phyloP scores from a whole-genome alignment of 2,888 invertebrate species.

The Melieria crassipennis region DNA sequence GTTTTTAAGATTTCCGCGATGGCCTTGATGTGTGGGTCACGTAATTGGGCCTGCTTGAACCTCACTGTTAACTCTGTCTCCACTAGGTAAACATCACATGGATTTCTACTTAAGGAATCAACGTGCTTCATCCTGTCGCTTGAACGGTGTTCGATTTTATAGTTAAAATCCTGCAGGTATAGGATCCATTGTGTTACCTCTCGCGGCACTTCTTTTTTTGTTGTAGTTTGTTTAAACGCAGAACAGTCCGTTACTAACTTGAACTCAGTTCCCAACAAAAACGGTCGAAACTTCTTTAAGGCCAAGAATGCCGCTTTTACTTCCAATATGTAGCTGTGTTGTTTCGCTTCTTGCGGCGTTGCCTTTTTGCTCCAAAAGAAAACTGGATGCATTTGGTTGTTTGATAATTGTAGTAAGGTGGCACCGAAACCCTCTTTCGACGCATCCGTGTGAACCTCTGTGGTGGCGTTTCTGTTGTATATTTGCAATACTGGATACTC shows the following conservation, averaged over 20 bases:
- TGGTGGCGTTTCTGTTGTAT: constrained; percentile 27
- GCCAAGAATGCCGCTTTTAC: constrained; percentile 39
- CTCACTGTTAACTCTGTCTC: constrained; percentile 20
- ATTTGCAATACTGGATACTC: constrained; percentile 28
- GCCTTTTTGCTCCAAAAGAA: no score
- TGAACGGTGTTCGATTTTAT: constrained; percentile 42
- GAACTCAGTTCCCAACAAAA: constrained; percentile 43
- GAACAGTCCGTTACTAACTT: constrained; percentile 39
- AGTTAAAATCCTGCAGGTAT: constrained; percentile 45
- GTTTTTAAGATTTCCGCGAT: constrained; percentile 24
- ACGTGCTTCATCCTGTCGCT: constrained; percentile 42
- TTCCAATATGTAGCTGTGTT: constrained; percentile 6
- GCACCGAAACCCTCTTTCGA: constrained; percentile 40
- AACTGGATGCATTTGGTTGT: no score
- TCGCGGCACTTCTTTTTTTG: constrained; percentile 39
- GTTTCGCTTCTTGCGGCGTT: constrained; percentile 13
- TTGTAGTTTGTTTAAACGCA: constrained; percentile 37
- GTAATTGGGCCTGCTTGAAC: constrained; percentile 21
- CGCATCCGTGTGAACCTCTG: constrained; percentile 39
- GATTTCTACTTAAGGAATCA: constrained; percentile 42
- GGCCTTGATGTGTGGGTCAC: constrained; percentile 22
- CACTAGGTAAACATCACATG: neutral
- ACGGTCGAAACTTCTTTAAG: constrained; percentile 49
- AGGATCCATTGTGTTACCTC: constrained; percentile 45
- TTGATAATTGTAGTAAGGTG: constrained; percentile 32